A percentile compares a stretch with the other conserved stretches of the same genome.
Evolutionary conservation across 2,113 vertebrate genomes (phyloP).

Genomic region (Tragelaphus strepsiceros): DNA sequence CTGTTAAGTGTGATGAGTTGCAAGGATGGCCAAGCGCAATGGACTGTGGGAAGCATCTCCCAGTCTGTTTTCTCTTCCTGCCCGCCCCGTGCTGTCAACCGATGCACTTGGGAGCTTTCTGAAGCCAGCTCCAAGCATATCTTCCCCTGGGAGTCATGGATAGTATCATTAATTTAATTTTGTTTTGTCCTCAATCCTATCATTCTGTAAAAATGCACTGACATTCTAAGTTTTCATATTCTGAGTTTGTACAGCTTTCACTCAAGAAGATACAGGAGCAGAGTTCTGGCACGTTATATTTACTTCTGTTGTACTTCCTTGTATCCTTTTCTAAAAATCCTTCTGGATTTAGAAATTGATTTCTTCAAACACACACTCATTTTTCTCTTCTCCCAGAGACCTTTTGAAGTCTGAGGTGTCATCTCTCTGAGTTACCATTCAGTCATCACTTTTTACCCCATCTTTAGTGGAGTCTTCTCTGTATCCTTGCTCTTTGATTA

Average conservation of each 20-base stretch:
- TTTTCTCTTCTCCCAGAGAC: constrained; percentile 1
- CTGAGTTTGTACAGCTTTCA: neutral
- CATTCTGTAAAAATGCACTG: neutral
- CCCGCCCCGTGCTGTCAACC: rapidly evolving
- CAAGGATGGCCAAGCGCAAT: neutral
- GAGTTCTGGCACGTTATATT: neutral
- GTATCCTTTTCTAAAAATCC: constrained; percentile 1
- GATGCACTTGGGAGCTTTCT: neutral
- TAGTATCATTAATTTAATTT: neutral
- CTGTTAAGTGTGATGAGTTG: neutral
- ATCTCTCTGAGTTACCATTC: neutral
- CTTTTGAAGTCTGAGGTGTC: constrained; percentile 56
- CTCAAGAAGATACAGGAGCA: neutral
- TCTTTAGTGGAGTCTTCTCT: neutral
- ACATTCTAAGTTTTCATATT: neutral
- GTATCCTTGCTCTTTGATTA: constrained; percentile 40
- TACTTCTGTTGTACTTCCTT: neutral
- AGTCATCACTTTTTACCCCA: constrained; percentile 18
- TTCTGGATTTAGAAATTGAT: neutral
- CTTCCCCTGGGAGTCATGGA: neutral
- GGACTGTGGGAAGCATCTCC: too few species aligned
- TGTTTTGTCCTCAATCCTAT: neutral
- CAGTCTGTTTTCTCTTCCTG: neutral
- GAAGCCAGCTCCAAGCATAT: neutral
- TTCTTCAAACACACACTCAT: neutral